Conservation (phyloP, 2,797 vertebrate genomes). For the Eurystomus glaucurus region DNA sequence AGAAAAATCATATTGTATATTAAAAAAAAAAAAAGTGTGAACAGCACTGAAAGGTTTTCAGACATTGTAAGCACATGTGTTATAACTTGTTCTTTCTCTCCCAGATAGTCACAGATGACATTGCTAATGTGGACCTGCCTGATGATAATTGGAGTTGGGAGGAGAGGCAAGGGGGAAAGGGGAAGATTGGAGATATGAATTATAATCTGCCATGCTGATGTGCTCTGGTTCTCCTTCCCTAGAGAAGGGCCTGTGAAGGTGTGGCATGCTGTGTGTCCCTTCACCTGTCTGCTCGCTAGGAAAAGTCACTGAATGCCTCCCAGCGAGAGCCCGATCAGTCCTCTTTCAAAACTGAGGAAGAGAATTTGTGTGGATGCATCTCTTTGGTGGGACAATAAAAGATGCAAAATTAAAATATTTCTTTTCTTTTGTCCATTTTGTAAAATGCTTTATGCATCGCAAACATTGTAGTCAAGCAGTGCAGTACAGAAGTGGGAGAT, state of each 20-base stretch:
- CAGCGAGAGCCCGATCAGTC: background rate
- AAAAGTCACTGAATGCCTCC: background rate
- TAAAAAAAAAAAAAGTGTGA: background rate
- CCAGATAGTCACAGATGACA: background rate
- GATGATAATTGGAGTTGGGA: background rate
- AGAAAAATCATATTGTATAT: background rate
- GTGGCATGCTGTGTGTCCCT: background rate
- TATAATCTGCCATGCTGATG: background rate
- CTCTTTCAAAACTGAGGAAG: rapidly evolving
- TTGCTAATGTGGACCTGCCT: conserved; percentile 1
- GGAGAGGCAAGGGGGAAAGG: background rate
- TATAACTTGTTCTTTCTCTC: background rate
- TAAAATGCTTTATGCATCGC: background rate
- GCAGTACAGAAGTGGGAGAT: background rate
- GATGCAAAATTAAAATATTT: background rate
- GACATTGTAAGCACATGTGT: background rate
- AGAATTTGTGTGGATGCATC: background rate
- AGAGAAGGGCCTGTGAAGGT: background rate
- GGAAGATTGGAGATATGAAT: background rate
- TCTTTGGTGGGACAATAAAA: background rate
- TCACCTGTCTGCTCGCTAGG: background rate
- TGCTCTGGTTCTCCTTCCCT: background rate
- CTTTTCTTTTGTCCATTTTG: background rate
- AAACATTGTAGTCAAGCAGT: background rate
- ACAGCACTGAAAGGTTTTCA: background rate